Percentiles rank a stretch among this genome's conserved stretches.
phyloP scores from a whole-genome alignment of 2,113 vertebrate genomes.

The Macquaria ambigua region DNA sequence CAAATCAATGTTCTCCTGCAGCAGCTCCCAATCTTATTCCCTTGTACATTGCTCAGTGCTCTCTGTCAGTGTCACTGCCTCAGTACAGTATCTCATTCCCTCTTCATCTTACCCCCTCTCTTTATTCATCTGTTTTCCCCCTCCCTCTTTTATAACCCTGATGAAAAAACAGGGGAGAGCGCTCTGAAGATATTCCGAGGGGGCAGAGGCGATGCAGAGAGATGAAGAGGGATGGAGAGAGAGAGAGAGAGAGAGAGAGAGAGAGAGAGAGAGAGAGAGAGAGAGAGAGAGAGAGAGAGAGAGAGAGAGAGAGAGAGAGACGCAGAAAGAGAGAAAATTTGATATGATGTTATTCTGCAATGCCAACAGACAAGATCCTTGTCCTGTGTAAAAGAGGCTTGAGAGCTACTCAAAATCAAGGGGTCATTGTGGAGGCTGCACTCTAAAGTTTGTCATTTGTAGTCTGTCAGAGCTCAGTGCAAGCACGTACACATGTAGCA shows the following conservation, averaged over 20 bases:
- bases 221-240: constrained; percentile 65
- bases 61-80: constrained; percentile 76
- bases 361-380: constrained; percentile 64
- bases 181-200: constrained; percentile 73
- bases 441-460: constrained; percentile 55
- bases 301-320: constrained; percentile 26
- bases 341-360: constrained; percentile 65
- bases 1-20: constrained; percentile 73
- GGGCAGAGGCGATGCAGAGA: constrained; percentile 59
- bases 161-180: constrained; percentile 61
- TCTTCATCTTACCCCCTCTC: constrained; percentile 73
- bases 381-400: constrained; percentile 58
- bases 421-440: constrained; percentile 40
- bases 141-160: constrained; percentile 70
- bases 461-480: constrained; percentile 50
- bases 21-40: constrained; percentile 69
- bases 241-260: constrained; percentile 24
- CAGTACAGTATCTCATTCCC: constrained; percentile 74
- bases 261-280: constrained; percentile 25
- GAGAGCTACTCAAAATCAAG: constrained; percentile 67
- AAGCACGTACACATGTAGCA: constrained; percentile 18
- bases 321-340: constrained; percentile 39
- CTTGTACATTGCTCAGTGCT: constrained; percentile 70
- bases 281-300: constrained; percentile 50
- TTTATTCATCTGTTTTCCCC: constrained; percentile 71